Percentiles rank a stretch among this genome's conserved stretches.
These are phyloP conservation scores for Brachyistius frenatus DNA, from an alignment of 2,113 vertebrate genomes.

Conservation along the genomic window DNA sequence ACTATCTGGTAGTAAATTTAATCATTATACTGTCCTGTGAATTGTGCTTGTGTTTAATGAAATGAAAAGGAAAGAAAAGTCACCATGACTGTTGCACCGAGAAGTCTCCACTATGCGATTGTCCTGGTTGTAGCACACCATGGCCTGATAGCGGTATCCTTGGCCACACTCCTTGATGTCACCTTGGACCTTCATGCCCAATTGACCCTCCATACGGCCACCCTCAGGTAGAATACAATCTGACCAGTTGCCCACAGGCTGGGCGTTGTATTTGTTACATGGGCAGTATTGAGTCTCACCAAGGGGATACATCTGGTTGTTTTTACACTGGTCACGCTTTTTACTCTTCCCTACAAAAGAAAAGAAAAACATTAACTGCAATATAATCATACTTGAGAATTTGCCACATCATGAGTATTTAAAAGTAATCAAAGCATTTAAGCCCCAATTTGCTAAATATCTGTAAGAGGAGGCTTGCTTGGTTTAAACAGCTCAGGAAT, in stretches of 20 bases:
- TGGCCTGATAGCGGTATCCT: conserved; percentile 96
- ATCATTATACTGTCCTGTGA: not conserved
- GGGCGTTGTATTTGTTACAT: conserved; percentile 95
- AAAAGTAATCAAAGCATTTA: too few relatives aligned
- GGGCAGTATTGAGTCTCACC: conserved; percentile 97
- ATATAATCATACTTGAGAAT: too few relatives aligned
- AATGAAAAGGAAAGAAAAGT: not conserved
- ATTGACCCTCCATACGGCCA: conserved; percentile 85
- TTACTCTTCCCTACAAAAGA: conserved; percentile 92
- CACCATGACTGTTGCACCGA: conserved; percentile 97
- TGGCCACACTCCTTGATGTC: conserved; percentile 96
- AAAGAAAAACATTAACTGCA: too few relatives aligned
- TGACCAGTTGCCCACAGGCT: conserved; percentile 97
- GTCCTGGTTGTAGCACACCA: conserved; percentile 97
- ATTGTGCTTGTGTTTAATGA: not conserved
- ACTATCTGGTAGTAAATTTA: not conserved
- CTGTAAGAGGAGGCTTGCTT: too few relatives aligned
- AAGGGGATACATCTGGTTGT: conserved; percentile 91
- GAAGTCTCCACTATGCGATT: conserved; percentile 93
- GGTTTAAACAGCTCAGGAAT: too few relatives aligned
- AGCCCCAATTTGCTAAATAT: too few relatives aligned
- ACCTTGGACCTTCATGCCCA: conserved; percentile 93
- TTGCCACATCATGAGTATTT: too few relatives aligned
- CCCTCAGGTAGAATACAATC: conserved; percentile 96
- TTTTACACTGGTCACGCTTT: conserved; percentile 96